Percentiles rank a stretch among this genome's conserved stretches.
Evolutionary conservation across 2,797 vertebrate species (phyloP).

Genomic region (Linurgus olivaceus): DNA sequence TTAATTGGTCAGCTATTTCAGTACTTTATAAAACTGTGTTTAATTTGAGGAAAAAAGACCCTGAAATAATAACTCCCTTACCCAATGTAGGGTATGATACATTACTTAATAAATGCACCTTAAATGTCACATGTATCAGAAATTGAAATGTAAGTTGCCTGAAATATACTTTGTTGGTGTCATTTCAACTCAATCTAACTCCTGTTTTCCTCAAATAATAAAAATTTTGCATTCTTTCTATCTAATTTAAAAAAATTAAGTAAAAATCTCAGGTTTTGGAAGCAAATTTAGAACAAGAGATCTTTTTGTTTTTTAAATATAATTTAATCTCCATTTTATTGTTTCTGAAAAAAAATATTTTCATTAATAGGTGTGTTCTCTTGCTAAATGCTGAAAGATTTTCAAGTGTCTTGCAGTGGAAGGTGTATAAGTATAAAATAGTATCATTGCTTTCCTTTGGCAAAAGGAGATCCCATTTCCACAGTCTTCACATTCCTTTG

Average conservation of each 20-base stretch:
- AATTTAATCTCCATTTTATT: neutral
- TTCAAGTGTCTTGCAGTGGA: neutral
- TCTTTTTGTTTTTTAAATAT: neutral
- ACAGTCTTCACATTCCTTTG: neutral
- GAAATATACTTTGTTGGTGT: neutral
- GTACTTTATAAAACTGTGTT: neutral
- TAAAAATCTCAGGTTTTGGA: neutral
- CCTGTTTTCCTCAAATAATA: neutral
- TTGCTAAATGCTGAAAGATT: neutral
- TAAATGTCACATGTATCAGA: neutral
- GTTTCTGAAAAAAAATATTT: neutral
- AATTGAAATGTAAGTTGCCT: neutral
- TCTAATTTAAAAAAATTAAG: neutral
- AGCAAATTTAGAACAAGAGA: neutral
- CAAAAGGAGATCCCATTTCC: neutral
- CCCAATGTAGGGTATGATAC: fast-evolving
- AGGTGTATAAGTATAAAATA: neutral
- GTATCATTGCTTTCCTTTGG: neutral
- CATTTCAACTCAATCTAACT: neutral
- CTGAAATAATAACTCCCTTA: neutral
- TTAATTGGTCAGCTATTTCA: neutral
- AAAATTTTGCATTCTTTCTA: neutral
- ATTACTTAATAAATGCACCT: neutral
- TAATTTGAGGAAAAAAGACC: neutral
- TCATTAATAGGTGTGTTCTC: neutral